These are phyloP conservation scores for Petrocephalus sullivani DNA, from an alignment of 2,797 vertebrate species.

Conservation along the genomic window DNA sequence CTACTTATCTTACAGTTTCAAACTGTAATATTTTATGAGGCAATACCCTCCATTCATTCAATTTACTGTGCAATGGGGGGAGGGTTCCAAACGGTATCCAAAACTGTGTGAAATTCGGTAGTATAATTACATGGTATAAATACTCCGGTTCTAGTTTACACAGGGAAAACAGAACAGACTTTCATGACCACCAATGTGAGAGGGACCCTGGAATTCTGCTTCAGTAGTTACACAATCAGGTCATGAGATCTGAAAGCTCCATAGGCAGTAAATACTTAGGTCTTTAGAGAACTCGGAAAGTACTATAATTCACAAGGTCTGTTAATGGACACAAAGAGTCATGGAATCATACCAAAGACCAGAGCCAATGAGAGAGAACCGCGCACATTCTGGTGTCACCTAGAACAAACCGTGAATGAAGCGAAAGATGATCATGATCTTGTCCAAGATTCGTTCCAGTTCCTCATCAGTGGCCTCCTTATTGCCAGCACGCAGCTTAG, in stretches of 20 bases:
- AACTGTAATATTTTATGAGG: background rate
- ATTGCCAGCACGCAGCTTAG: constrained; percentile 94
- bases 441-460: constrained; percentile 98
- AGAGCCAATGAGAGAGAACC: too few relatives aligned
- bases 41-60: background rate
- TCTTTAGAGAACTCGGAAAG: background rate
- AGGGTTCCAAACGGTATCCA: too few relatives aligned
- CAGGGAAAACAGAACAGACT: background rate
- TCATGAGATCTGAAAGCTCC: background rate
- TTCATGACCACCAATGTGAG: background rate
- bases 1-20: background rate
- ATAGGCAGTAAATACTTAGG: background rate
- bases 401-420: constrained; percentile 89
- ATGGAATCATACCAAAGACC: background rate
- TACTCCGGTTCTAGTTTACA: background rate
- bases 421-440: constrained; percentile 99
- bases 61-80: background rate
- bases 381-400: background rate
- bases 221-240: background rate
- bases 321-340: background rate
- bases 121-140: background rate
- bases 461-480: constrained; percentile 98
- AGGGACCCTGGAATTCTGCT: background rate
- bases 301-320: background rate
- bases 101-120: background rate